These are phyloP conservation scores for Quadriops clusia DNA, from an alignment of 2,888 invertebrate genomes.

Conservation along the genomic window DNA sequence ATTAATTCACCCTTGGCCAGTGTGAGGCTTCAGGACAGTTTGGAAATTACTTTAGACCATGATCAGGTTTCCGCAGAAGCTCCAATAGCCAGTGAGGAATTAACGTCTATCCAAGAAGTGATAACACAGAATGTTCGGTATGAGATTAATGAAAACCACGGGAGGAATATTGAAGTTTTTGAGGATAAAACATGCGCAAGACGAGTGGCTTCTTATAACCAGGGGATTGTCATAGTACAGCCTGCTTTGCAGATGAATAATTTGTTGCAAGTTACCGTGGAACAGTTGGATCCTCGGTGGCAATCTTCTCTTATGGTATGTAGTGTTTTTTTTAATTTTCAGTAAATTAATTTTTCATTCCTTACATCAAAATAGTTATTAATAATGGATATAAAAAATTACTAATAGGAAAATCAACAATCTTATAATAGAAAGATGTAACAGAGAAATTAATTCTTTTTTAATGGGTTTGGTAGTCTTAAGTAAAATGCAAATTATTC, in stretches of 20 bases:
- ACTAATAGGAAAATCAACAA: too few species aligned
- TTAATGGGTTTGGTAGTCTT: too few species aligned
- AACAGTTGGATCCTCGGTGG: conserved; percentile 41
- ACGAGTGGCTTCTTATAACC: conserved; percentile 72
- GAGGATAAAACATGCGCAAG: conserved; percentile 55
- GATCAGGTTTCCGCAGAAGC: conserved; percentile 13
- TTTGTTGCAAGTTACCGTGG: conserved; percentile 31
- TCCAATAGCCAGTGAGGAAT: conserved; percentile 14
- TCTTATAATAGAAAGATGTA: too few species aligned
- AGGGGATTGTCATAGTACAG: conserved; percentile 58
- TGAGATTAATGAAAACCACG: conserved; percentile 72
- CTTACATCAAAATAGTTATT: too few species aligned
- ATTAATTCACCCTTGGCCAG: conserved; percentile 39
- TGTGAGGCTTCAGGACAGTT: conserved; percentile 45
- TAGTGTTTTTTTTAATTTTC: conserved; percentile 61
- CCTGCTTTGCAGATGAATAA: conserved; percentile 34
- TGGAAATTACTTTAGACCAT: conserved; percentile 46
- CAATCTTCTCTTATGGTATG: conserved; percentile 57
- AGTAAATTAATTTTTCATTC: too few species aligned
- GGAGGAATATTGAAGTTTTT: conserved; percentile 64
- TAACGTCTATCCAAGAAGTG: conserved; percentile 3
- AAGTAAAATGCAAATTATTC: too few species aligned
- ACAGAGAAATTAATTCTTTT: too few species aligned
- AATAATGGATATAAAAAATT: too few species aligned
- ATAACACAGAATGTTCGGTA: conserved; percentile 30